Evolutionary conservation across 2,888 invertebrate species (phyloP), one percentile per base, ranked within the genome.

Genomic region (Mechanitis messenoides): DNA sequence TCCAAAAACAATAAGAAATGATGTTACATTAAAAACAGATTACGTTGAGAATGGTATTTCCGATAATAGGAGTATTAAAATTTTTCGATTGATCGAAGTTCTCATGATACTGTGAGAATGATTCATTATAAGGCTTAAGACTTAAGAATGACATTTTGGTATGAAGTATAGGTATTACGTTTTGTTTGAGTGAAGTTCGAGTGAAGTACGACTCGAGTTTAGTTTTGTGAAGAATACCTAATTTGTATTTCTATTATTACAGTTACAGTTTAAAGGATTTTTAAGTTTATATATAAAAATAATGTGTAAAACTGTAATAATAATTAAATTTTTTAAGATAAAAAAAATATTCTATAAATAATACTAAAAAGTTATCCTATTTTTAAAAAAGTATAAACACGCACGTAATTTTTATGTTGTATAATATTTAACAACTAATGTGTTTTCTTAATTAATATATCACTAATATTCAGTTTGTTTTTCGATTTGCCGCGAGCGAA

Each of bases 71-170:
- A 74, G 76, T 81, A 83, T 85, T 84, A 85, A 83, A 79, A 84
- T 84, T 78, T 76, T 76, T 74, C 62, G 75, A 74, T 75, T 81
- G 84, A 85, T 85, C 84, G 85, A 80, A 78, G 80, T 85, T 85
- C 85, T 79, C 84, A 84, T 78, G 84, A 74, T 53, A 38, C 67
- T 65, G 67, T 65, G 68, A 68, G 68, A 68, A 65, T 62, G 35
- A 56, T 31, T 53, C 54, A 42, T 33, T 55, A 60, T 54, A 47
- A 56, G 46, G 20, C 47, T 62, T 58, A 59, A 53, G 53, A 54
- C 38, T 56, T 55, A 9, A 45, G 47, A 38, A n/a, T 46, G 57
- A 50, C 46, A n/a, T 35, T 58, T 38, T 50, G 38, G 28, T 58
- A 46, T 46, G 20, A 50, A 4, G 28, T 35, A 38, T 38, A 42